Base-by-base conservation (phyloP, 1,140 invertebrate species). In the Lucilia cuprina region DNA sequence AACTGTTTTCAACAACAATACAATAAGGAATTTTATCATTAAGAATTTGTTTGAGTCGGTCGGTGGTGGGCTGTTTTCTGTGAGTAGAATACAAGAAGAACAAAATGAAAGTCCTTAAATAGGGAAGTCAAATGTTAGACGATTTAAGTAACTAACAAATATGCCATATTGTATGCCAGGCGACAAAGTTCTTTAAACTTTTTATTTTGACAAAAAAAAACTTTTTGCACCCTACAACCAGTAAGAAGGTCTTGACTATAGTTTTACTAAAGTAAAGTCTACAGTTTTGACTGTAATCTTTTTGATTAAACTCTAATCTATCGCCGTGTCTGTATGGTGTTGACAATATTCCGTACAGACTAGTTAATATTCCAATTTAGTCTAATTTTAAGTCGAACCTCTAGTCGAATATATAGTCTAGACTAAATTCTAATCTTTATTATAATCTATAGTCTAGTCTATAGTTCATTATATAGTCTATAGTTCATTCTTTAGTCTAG, bases 151-250 rank as follows among this genome's bases (percentile, higher is more conserved):
- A 70, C 55, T 60, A 5, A 25, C 65, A 70, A 70, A 70, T 70
- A 70, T 70, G 77, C 77, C 77, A 49, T 49, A 49, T 80, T 80
- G 41, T 50, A 49, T 80, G 77, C 41, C 77, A 80, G 77, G 47
- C 77, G 77, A 49, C 21, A 80, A 80, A 80, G 77, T 80, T 80
- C 77, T 13, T 50, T 80, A 80, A 80, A 80, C 77, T 49, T 80
- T 80, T 80, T 19, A 21, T 49, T 80, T 80, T 47, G 25, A 30
- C 41, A 41, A 41, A 25, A 41, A 30, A 17, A 17, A 5, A n/a
- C 35, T 78, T 17, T 78, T 78, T 12, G 14, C n/a, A 17, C 55
- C 14, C 55, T 60, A 60, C 55, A 60, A 41, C 10, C 55, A 60
- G 14, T 17, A 14, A 60, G 5, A 41, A 41, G 10, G 41, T 8